A percentile compares a stretch with the other conserved stretches of the same genome.
phyloP scores from a whole-genome alignment of 53 echinoderm and acorn worm genomes.

The Patiria pectinifera region DNA sequence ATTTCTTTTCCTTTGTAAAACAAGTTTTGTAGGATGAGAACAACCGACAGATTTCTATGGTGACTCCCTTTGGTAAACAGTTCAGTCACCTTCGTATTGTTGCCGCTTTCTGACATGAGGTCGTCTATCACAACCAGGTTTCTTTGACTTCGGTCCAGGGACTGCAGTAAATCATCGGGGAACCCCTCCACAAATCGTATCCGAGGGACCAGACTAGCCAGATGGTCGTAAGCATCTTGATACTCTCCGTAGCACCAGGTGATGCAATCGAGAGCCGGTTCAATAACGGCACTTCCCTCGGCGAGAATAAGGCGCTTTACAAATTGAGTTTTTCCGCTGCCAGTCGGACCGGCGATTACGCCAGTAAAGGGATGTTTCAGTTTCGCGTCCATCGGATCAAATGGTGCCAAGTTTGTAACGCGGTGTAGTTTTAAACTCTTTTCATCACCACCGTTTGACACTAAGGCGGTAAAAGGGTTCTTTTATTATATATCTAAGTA shows the following conservation, averaged over 20 bases:
- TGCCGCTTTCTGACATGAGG: slow-evolving; percentile 73
- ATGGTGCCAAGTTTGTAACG: not conserved
- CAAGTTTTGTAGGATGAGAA: slow-evolving; percentile 77
- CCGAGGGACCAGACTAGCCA: slow-evolving; percentile 47
- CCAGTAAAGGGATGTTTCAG: slow-evolving; percentile 42
- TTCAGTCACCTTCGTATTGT: slow-evolving; percentile 65
- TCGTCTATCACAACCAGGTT: slow-evolving; percentile 81
- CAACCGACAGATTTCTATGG: slow-evolving; percentile 81
- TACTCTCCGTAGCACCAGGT: slow-evolving; percentile 87
- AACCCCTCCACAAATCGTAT: slow-evolving; percentile 78
- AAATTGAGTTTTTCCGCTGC: slow-evolving; percentile 78
- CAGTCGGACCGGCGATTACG: slow-evolving; percentile 67
- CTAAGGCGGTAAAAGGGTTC: not conserved
- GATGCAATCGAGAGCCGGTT: slow-evolving; percentile 60
- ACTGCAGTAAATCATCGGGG: slow-evolving; percentile 58
- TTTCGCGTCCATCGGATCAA: slow-evolving; percentile 11
- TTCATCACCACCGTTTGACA: too few relatives aligned
- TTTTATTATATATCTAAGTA: slow-evolving; percentile 1
- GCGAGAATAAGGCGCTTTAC: slow-evolving; percentile 60
- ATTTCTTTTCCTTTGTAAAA: slow-evolving; percentile 79
- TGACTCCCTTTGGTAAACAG: slow-evolving; percentile 87
- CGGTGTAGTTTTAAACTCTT: too few relatives aligned
- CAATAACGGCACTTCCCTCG: slow-evolving; percentile 24
- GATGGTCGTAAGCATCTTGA: slow-evolving; percentile 68
- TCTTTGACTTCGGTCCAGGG: slow-evolving; percentile 47